A percentile compares a stretch with the other conserved stretches of the same genome.
Conservation (phyloP, 1,140 invertebrate species). For the Oscheius sp. region DNA sequence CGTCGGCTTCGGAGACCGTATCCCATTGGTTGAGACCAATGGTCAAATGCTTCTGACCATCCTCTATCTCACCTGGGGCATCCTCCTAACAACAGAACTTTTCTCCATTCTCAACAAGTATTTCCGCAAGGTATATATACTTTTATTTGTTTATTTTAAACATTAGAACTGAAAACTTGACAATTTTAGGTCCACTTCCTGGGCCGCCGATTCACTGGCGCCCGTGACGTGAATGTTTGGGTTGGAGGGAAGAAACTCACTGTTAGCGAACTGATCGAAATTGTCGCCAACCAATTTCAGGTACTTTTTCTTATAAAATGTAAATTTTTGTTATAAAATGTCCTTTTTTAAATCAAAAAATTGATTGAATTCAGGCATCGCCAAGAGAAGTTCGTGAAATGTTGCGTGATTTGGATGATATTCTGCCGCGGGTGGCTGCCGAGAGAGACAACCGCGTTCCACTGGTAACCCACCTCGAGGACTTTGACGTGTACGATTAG, state of each 20-base stretch:
- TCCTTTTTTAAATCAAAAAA: too few relatives aligned
- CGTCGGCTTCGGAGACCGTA: constrained; percentile 21
- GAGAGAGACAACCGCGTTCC: not conserved
- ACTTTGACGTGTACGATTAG: not conserved
- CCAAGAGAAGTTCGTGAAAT: constrained; percentile 16
- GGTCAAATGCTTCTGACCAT: not conserved
- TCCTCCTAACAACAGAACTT: constrained; percentile 12
- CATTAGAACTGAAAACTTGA: too few relatives aligned
- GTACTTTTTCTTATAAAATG: constrained; percentile 16
- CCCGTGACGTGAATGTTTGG: constrained; percentile 26
- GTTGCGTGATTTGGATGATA: constrained; percentile 18
- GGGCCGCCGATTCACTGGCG: constrained; percentile 17
- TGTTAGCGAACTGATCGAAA: constrained; percentile 17
- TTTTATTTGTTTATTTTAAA: too few relatives aligned
- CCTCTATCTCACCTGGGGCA: constrained; percentile 28
- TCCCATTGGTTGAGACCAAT: constrained; percentile 14
- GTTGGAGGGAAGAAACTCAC: constrained; percentile 24
- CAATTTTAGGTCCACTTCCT: constrained; percentile 21
- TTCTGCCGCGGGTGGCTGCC: not conserved
- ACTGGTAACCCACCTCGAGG: not conserved
- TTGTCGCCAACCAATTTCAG: constrained; percentile 18
- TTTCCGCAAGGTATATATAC: constrained; percentile 10
- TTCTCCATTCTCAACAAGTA: constrained; percentile 19
- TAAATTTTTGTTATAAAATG: too few relatives aligned
- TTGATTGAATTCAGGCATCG: constrained; percentile 2